Conservation (phyloP, 2,113 vertebrate genomes). For the Cinclus cinclus region DNA sequence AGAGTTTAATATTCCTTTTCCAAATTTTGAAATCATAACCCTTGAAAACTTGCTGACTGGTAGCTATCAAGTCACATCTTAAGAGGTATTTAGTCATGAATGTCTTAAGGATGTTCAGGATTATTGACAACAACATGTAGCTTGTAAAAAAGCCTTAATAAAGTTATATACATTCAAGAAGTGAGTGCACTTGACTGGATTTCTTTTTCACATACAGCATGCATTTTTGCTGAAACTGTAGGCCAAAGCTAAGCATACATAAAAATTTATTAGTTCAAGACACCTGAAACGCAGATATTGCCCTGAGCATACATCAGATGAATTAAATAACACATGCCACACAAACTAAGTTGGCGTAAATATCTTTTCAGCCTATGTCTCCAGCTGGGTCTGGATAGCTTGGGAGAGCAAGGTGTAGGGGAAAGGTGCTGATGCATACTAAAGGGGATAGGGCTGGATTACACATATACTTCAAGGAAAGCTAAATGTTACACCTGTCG, state of each 20-base stretch:
- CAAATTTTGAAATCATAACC: not conserved
- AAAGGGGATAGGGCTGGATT: not conserved
- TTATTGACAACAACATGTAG: not conserved
- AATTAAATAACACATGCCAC: not conserved
- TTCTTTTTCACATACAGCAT: not conserved
- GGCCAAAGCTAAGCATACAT: not conserved
- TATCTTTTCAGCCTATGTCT: not conserved
- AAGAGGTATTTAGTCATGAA: not conserved
- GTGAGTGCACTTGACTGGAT: not conserved
- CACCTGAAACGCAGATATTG: not conserved
- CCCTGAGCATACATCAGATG: not conserved
- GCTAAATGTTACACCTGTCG: not conserved
- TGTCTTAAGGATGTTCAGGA: not conserved
- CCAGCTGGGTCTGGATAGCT: not conserved
- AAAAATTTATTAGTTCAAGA: not conserved
- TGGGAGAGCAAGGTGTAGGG: not conserved
- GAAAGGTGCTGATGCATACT: not conserved
- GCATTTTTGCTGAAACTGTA: not conserved
- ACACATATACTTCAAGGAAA: not conserved
- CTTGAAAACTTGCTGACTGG: not conserved
- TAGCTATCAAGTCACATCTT: not conserved
- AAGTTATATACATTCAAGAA: not conserved
- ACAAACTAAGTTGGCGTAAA: not conserved
- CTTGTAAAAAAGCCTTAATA: not conserved
- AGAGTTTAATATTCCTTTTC: not conserved